Evolutionary conservation across 2,888 invertebrate genomes (phyloP).

Genomic region (Acanthopleura granulata): DNA sequence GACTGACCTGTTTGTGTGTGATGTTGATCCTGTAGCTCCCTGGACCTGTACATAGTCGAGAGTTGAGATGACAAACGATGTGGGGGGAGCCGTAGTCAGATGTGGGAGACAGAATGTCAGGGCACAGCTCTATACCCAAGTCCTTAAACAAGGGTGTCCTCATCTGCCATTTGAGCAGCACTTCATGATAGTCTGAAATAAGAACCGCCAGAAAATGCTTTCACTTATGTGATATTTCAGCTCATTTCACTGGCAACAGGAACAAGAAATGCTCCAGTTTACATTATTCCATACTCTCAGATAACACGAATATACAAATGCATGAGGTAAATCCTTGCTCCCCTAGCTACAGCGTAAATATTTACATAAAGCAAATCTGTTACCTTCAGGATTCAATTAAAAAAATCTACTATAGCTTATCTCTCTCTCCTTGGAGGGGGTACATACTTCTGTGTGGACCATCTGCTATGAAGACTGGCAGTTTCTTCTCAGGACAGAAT

Average conservation of each 20-base stretch:
- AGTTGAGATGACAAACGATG: conserved; percentile 74
- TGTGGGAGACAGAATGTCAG: conserved; percentile 47
- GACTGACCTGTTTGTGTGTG: conserved; percentile 70
- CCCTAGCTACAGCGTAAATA: too few species aligned
- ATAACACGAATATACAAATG: too few species aligned
- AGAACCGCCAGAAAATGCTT: background rate
- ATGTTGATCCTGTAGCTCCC: conserved; percentile 74
- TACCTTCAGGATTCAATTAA: too few species aligned
- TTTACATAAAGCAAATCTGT: too few species aligned
- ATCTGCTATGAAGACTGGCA: conserved; percentile 52
- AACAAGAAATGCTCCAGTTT: background rate
- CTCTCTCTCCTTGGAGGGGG: too few species aligned
- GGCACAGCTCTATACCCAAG: conserved; percentile 38
- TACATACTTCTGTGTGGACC: conserved; percentile 45
- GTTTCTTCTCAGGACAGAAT: conserved; percentile 38
- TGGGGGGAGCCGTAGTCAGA: conserved; percentile 59
- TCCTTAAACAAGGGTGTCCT: conserved; percentile 41
- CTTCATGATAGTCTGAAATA: conserved; percentile 19
- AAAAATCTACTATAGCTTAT: too few species aligned
- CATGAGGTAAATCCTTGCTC: too few species aligned
- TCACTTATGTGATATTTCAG: too few species aligned
- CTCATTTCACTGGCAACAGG: too few species aligned
- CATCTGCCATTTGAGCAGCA: conserved; percentile 73
- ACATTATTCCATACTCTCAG: too few species aligned
- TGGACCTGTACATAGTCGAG: conserved; percentile 70